Evolutionary conservation across 2,888 invertebrate genomes (phyloP), one percentile per base, ranked within the genome.

Genomic region (Tetrapedia diversipes): DNA sequence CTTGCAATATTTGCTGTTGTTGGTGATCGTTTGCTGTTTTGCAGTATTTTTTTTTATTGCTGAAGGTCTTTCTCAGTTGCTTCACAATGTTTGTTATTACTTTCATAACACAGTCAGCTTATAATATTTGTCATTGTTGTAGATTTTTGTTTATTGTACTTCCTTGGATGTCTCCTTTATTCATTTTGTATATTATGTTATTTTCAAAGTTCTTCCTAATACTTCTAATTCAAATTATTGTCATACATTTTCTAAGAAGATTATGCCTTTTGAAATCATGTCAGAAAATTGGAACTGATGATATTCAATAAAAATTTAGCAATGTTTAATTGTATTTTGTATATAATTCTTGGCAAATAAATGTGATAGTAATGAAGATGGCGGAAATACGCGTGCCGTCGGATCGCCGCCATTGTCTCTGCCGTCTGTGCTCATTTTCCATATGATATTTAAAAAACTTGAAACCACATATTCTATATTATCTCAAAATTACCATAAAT

Each of bases 361-460:
- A 43, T 22, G 54, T 7, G 45, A 66, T 29, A 16, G 39, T 29
- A 27, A 41, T 6, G 41, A 27, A 39, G 29, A 57, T 37, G 49
- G 39, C n/a, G 63, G 54, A 53, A 65, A 54, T 56, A 24, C 61
- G 29, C 45, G 64, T n/a, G 39, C 82, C 82, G 82, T 80, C 82
- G 82, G 82, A 77, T 39, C 51, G 74, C 11, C 69, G 67, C 67
- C 67, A 82, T 78, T 78, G 41, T 11, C n/a, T 24, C 41, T 45
- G 16, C 34, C 41, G 2, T 16, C 4, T 24, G 1, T 19, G 2
- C 6, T 24, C 10, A 6, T 14, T 53, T n/a, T 64, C n/a, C 27
- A 1, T 10, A 19, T 39, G 11, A 19, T 43, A 45, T 34, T 11
- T 53, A 7, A 4, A 3, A 6, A 34, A 24, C 4, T 22, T 10